Percentiles rank a stretch among this genome's conserved stretches.
Evolutionary conservation across 2,113 vertebrate genomes (phyloP).

Genomic region (Nanorana parkeri): DNA sequence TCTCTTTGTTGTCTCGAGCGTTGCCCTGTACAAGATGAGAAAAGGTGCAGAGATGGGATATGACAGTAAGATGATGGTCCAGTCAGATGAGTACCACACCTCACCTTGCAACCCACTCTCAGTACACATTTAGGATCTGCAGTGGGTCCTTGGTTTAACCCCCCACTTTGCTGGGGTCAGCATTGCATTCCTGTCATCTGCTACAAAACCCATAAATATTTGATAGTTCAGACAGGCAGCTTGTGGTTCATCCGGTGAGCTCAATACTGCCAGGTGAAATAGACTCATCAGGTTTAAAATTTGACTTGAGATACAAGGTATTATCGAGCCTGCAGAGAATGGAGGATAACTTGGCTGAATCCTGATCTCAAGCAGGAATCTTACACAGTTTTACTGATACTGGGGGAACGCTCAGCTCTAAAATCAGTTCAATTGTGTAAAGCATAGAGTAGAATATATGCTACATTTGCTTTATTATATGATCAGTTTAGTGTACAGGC

Average conservation of each 20-base stretch:
- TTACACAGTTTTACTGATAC: neutral
- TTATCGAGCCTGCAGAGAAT: neutral
- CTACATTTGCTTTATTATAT: too few species aligned
- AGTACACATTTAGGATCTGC: neutral
- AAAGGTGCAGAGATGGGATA: slow-evolving; percentile 10
- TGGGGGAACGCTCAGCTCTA: too few species aligned
- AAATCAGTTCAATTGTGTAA: too few species aligned
- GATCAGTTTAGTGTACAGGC: too few species aligned
- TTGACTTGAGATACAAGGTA: slow-evolving; percentile 11
- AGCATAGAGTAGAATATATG: too few species aligned
- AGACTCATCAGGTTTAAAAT: slow-evolving; percentile 39
- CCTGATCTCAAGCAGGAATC: neutral
- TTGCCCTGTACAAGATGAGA: slow-evolving; percentile 4
- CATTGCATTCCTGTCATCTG: neutral
- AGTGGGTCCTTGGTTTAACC: slow-evolving; percentile 18
- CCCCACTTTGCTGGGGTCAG: neutral
- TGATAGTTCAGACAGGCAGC: slow-evolving; percentile 27
- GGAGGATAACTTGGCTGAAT: neutral
- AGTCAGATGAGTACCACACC: slow-evolving; percentile 14
- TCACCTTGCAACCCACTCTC: neutral
- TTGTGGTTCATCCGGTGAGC: neutral
- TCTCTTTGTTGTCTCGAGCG: slow-evolving; percentile 54
- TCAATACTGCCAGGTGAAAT: slow-evolving; percentile 15
- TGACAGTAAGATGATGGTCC: slow-evolving; percentile 5
- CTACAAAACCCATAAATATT: slow-evolving; percentile 19